Evolutionary conservation across 2,888 invertebrate species (phyloP).

Genomic region (Lochmaea capreae): DNA sequence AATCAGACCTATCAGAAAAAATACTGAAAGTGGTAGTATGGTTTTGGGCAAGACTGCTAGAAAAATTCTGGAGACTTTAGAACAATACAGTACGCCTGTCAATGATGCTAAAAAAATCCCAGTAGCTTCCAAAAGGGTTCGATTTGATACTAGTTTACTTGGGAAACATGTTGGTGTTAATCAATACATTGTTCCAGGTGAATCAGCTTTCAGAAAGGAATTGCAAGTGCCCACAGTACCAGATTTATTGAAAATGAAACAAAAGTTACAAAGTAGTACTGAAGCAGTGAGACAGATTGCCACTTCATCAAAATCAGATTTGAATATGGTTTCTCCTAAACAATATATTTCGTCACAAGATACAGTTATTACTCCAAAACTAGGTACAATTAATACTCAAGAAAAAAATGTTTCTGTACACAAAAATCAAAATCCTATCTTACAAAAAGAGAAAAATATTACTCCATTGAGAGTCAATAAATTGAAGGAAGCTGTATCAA

Average conservation of each 20-base stretch:
- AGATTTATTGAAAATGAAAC: conserved; percentile 72
- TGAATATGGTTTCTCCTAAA: conserved; percentile 54
- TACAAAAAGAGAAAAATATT: background rate
- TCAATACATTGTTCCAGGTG: conserved; percentile 56
- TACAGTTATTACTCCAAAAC: background rate
- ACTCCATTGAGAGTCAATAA: background rate
- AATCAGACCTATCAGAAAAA: conserved; percentile 66
- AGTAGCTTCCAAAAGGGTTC: conserved; percentile 59
- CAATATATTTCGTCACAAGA: conserved; percentile 50
- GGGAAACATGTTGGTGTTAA: conserved; percentile 58
- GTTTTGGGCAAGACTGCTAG: conserved; percentile 80
- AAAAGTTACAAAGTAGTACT: conserved; percentile 72
- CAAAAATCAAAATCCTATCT: background rate
- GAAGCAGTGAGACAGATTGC: conserved; percentile 73
- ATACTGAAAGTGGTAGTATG: conserved; percentile 56
- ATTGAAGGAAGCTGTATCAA: background rate
- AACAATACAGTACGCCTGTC: conserved; percentile 85
- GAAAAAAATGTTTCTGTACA: background rate
- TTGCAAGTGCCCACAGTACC: conserved; percentile 74
- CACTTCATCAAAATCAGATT: conserved; percentile 67
- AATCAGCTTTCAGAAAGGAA: conserved; percentile 62
- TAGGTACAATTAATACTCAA: background rate
- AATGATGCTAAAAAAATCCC: conserved; percentile 84
- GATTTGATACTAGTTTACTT: conserved; percentile 50
- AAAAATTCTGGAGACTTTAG: conserved; percentile 82